These are phyloP conservation scores for Embiotoca jacksoni DNA, from an alignment of 2,113 vertebrate genomes.

Conservation along the genomic window DNA sequence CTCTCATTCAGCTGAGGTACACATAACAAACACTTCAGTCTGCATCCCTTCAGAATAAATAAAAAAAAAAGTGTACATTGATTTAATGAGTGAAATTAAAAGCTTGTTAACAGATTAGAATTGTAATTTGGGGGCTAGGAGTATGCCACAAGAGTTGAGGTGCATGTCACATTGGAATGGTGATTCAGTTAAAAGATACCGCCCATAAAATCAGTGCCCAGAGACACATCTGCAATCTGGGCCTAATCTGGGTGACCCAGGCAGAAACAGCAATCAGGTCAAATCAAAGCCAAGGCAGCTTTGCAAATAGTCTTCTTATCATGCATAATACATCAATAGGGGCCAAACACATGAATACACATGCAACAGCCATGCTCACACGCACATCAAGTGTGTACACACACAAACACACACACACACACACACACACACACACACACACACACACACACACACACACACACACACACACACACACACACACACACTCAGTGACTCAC, in stretches of 20 bases:
- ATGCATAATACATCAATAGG: conserved; percentile 70
- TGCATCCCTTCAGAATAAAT: background rate
- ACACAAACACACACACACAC: conserved; percentile 29
- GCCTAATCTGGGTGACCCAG: conserved; percentile 78
- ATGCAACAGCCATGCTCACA: conserved; percentile 30
- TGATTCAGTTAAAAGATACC: conserved; percentile 49
- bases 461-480: background rate
- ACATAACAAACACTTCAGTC: background rate
- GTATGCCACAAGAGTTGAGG: conserved; percentile 17
- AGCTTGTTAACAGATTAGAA: conserved; percentile 30
- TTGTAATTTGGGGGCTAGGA: background rate
- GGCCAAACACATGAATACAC: conserved; percentile 49
- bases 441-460: conserved; percentile 33
- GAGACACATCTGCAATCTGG: conserved; percentile 60
- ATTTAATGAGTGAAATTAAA: background rate
- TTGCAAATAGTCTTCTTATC: conserved; percentile 79
- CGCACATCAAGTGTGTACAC: background rate
- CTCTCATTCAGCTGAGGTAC: conserved; percentile 35
- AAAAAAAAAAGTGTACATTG: conserved; percentile 37
- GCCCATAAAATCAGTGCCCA: conserved; percentile 52
- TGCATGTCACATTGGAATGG: conserved; percentile 26
- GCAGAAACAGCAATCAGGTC: conserved; percentile 78
- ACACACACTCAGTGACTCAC: conserved; percentile 42
- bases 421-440: conserved; percentile 51
- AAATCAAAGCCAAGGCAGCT: conserved; percentile 77